These are phyloP conservation scores for Tetramorium parvispinum DNA, from an alignment of 1,140 invertebrate genomes.

Conservation along the genomic window DNA sequence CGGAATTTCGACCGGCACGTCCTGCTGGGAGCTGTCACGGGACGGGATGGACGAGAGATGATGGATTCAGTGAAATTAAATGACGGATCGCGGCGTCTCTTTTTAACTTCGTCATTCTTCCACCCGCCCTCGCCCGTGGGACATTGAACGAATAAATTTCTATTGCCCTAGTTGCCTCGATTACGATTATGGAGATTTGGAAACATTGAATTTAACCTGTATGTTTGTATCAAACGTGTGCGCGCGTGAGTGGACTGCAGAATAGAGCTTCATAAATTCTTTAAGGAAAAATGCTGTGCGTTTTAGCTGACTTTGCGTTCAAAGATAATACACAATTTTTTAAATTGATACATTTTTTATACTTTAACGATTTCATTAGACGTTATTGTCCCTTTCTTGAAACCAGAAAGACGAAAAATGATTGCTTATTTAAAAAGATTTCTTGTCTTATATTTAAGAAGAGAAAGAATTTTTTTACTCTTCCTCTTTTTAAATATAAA, in stretches of 20 bases:
- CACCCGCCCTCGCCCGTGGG: not conserved
- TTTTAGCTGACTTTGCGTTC: constrained; percentile 4
- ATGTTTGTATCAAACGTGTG: constrained; percentile 16
- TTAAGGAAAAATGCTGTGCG: not conserved
- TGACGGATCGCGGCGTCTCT: constrained; percentile 44
- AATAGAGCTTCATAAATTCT: constrained; percentile 45
- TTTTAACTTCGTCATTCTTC: constrained; percentile 11
- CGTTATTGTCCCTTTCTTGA: constrained; percentile 20
- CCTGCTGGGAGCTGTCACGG: constrained; percentile 45
- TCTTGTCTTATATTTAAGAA: not conserved
- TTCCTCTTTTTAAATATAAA: no score
- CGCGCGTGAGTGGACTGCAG: constrained; percentile 23
- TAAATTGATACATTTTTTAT: constrained; percentile 12
- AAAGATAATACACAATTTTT: constrained; percentile 32
- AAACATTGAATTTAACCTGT: constrained; percentile 40
- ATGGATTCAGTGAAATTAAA: constrained; percentile 56
- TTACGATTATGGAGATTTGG: constrained; percentile 36
- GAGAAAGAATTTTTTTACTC: not conserved
- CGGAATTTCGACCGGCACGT: constrained; percentile 50
- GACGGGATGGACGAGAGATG: constrained; percentile 37
- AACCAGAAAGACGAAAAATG: not conserved
- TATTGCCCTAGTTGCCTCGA: constrained; percentile 46
- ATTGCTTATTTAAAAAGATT: not conserved
- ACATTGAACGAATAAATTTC: constrained; percentile 49
- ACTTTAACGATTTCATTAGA: constrained; percentile 24